Base-by-base conservation (phyloP, 2,888 invertebrate genomes). In the Geophilus truncorum region DNA sequence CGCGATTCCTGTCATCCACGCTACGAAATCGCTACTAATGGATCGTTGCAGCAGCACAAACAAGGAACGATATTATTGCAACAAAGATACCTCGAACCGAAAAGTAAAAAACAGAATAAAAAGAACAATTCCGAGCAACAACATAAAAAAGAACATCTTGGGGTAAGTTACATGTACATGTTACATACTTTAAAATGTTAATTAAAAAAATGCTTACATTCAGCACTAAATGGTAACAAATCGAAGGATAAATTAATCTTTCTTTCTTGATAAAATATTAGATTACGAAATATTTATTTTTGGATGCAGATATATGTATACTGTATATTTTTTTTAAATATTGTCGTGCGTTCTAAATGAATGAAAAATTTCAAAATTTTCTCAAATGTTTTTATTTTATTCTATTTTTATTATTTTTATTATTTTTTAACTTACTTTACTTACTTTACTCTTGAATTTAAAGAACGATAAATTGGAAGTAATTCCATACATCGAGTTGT, bases 21-120 rank as follows among this genome's bases (percentile, higher is more conserved):
- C 83, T 96, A 93, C 89, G 94, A 95, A 86, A 94, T 94, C 86
- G 93, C 94, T 83, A 93, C 94, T 88, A 93, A 91, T 86, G 94
- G 94, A 57, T 90, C 93, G 82, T 94, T 94, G 89, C 96, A 96
- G 86, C 95, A 95, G 87, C 95, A 96, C 87, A 92, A 93, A 85
- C 92, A 95, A 88, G 96, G 96, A 87, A 96, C 96, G 45, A 90
- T 92, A 84, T 91, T 94, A 83, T 90, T 97, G 83, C 94, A 95
- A 87, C 95, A 96, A 88, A 91, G 94, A 83, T 96, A 93, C 88
- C 90, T 96, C 85, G 97, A 97, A 88, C 93, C 93, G 87, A 96
- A 95, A 88, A 92, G 94, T 84, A 96, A 96, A 88, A 90, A 93
- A 84, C 92, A 93, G 84, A 92, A 93, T 82, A 91, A 91, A 86